Evolutionary conservation across 2,113 vertebrate genomes (phyloP).

Genomic region (Thryonomys swinderianus): DNA sequence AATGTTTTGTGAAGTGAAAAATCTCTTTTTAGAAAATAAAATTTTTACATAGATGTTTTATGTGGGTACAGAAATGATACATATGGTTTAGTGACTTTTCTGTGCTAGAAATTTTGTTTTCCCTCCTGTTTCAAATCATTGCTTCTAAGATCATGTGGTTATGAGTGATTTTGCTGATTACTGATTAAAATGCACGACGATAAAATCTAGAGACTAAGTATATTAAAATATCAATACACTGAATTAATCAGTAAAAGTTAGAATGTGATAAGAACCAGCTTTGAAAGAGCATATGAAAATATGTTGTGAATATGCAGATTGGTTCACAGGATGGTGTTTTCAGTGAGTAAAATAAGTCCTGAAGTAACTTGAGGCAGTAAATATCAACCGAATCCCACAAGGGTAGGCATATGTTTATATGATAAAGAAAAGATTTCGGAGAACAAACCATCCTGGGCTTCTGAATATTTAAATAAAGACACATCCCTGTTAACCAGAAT

Average conservation of each 20-base stretch:
- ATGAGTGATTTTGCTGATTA: neutral
- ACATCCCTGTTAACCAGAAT: neutral
- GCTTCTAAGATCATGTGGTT: neutral
- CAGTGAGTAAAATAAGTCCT: conserved; percentile 52
- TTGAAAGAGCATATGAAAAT: conserved; percentile 45
- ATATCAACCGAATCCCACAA: conserved; percentile 51
- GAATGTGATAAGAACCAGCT: conserved; percentile 7
- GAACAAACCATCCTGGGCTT: conserved; percentile 64
- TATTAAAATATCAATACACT: conserved; percentile 29
- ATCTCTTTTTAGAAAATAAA: neutral
- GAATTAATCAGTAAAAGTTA: neutral
- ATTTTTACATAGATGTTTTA: neutral
- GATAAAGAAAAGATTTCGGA: conserved; percentile 45
- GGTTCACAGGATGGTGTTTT: conserved; percentile 44
- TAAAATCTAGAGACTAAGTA: neutral
- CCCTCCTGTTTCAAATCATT: neutral
- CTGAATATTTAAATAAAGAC: conserved; percentile 63
- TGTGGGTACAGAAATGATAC: neutral
- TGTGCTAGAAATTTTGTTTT: conserved; percentile 34
- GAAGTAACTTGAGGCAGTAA: conserved; percentile 53
- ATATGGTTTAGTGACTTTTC: neutral
- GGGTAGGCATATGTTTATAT: conserved; percentile 40
- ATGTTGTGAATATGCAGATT: conserved; percentile 23
- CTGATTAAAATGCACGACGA: conserved; percentile 41
- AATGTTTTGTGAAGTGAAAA: neutral